phyloP scores from a whole-genome alignment of 35 echinoderm and acorn worm species.

The Ophioderma brevispina region DNA sequence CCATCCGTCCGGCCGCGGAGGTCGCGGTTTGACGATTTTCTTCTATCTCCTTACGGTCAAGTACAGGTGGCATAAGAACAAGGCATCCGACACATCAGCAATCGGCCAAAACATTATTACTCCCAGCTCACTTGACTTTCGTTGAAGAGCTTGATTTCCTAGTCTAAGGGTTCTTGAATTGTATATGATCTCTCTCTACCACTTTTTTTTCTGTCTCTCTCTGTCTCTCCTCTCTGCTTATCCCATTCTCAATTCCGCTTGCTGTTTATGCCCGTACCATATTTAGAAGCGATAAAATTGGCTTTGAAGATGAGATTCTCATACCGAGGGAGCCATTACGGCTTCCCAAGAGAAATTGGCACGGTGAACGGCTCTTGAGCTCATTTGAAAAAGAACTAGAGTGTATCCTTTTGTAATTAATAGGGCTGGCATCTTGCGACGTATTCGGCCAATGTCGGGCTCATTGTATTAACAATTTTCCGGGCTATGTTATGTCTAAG shows the following conservation, averaged over 20 bases:
- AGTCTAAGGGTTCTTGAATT: background rate
- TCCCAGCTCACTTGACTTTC: constrained; percentile 3
- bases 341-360: constrained; percentile 4
- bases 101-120: background rate
- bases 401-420: constrained; percentile 10
- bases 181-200: background rate
- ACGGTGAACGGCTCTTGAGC: background rate
- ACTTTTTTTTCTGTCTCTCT: background rate
- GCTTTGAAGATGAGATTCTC: constrained; percentile 9
- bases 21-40: background rate
- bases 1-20: background rate
- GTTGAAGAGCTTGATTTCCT: constrained; percentile 1
- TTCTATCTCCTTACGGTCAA: constrained; percentile 1
- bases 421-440: background rate
- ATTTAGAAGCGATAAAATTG: constrained; percentile 14
- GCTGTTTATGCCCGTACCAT: constrained; percentile 1
- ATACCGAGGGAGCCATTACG: background rate
- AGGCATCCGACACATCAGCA: background rate
- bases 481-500: background rate
- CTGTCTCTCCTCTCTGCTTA: background rate
- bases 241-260: background rate
- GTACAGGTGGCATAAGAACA: background rate
- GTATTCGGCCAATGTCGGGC: constrained; percentile 7
- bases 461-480: background rate
- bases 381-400: constrained; percentile 1